These are phyloP conservation scores for Andrena chrysosceles DNA, from an alignment of 2,888 invertebrate genomes.

Conservation along the genomic window DNA sequence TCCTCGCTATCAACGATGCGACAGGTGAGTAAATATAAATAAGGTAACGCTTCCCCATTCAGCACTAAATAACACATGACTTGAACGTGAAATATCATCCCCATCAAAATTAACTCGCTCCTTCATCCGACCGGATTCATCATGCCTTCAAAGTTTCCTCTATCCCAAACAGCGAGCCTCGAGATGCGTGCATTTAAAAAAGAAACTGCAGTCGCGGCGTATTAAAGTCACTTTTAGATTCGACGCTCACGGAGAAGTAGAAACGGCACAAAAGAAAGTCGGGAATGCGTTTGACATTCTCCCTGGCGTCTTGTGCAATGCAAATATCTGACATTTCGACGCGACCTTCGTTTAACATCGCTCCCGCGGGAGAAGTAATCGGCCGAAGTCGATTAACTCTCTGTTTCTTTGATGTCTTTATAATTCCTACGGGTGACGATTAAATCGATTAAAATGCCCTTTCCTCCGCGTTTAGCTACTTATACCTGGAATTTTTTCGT, in stretches of 20 bases:
- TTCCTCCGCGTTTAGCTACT: neutral
- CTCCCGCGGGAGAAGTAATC: neutral
- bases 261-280: constrained; percentile 11
- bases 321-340: constrained; percentile 47
- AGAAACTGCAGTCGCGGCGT: neutral
- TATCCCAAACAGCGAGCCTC: neutral
- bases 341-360: constrained; percentile 7
- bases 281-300: constrained; percentile 51
- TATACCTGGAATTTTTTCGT: neutral
- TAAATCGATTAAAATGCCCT: too few species aligned
- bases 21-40: constrained; percentile 36
- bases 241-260: neutral
- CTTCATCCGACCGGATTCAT: neutral
- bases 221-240: neutral
- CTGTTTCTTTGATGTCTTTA: neutral
- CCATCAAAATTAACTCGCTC: neutral
- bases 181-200: neutral
- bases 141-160: neutral
- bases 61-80: neutral
- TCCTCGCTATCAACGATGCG: constrained; percentile 2
- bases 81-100: constrained; percentile 1
- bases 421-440: too few species aligned
- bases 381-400: neutral
- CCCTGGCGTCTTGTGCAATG: constrained; percentile 24
- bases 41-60: neutral